Conservation (phyloP, 1,140 invertebrate species). For the Drosophila sproati region DNA sequence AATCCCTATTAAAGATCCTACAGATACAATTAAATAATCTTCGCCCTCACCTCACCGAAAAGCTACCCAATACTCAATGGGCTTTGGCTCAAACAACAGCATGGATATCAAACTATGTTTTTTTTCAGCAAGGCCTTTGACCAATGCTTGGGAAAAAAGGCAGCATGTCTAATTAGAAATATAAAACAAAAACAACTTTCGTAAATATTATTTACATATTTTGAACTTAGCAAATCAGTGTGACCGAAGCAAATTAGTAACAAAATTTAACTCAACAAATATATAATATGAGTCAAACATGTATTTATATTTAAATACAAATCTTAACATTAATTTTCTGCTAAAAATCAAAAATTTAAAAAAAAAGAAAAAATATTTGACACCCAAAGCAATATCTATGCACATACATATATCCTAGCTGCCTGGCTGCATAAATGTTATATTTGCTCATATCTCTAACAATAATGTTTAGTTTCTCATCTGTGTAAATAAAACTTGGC, state of each 20-base stretch:
- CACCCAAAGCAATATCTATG: not conserved
- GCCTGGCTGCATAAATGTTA: not conserved
- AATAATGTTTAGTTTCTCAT: not conserved
- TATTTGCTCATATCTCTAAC: too few species aligned
- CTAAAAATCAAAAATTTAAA: too few species aligned
- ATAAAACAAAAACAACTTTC: not conserved
- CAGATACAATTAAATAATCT: not conserved
- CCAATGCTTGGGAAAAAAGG: constrained; percentile 1
- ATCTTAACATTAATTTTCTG: too few species aligned
- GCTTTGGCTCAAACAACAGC: constrained; percentile 29
- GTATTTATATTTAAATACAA: too few species aligned
- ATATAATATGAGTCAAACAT: too few species aligned
- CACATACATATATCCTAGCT: not conserved
- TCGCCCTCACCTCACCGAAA: not conserved
- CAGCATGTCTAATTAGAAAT: constrained; percentile 17
- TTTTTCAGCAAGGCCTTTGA: constrained; percentile 49
- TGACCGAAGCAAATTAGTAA: constrained; percentile 27
- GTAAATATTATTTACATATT: constrained; percentile 12
- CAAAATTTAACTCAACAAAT: not conserved
- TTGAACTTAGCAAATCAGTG: constrained; percentile 34
- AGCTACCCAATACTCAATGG: not conserved
- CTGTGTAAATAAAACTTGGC: not conserved
- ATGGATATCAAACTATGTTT: constrained; percentile 39
- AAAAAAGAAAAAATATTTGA: not conserved
- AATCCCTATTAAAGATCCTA: not conserved